Base-by-base conservation (phyloP, 2,113 vertebrate species). In the Arenaria interpres region DNA sequence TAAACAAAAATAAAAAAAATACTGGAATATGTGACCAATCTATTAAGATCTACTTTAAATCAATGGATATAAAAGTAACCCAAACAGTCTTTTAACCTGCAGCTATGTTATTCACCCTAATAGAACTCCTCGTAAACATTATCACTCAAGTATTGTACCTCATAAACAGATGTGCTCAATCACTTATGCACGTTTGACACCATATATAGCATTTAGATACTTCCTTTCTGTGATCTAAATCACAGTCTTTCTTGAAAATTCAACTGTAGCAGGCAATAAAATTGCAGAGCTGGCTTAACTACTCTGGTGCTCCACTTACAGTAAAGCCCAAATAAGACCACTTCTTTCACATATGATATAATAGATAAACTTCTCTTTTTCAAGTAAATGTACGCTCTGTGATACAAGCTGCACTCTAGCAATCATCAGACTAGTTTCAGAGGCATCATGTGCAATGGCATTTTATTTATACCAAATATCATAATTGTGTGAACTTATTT, bases 181-280 rank as follows among this genome's bases (percentile, higher is more conserved):
- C 96, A 95, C 68, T 90, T 95, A 93, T 25, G 88, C 50, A 62
- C 1, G 3, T 91, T 68, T 79, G 72, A 97, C 95, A 91, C 89
- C 73, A 77, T 56, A 94, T 56, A 66, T 12, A 68, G 30, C 51
- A 67, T 94, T 95, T 54, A 77, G 92, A 88, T 83, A 96, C 67
- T 82, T 89, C 95, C 91, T 80, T 93, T 96, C 91, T 64, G 60
- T 93, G 62, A 97, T 79, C 51, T 92, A 93, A 95, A 92, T 64
- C 89, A 72, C 84, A 96, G 94, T 60, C 85, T 89, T 81, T 89
- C 62, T 85, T 91, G 63, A 96, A 95, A 95, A 95, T 89, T 89
- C 66, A 91, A 37, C 78, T 46, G 43, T 78, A 96, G 90, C 90
- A 96, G 79, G 83, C 81, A 79, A 89, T 86, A 96, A 92, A 95